Percentiles rank a stretch among this genome's conserved stretches.
Evolutionary conservation across 2,888 invertebrate genomes (phyloP).

Genomic region (Brachypterus glaber): DNA sequence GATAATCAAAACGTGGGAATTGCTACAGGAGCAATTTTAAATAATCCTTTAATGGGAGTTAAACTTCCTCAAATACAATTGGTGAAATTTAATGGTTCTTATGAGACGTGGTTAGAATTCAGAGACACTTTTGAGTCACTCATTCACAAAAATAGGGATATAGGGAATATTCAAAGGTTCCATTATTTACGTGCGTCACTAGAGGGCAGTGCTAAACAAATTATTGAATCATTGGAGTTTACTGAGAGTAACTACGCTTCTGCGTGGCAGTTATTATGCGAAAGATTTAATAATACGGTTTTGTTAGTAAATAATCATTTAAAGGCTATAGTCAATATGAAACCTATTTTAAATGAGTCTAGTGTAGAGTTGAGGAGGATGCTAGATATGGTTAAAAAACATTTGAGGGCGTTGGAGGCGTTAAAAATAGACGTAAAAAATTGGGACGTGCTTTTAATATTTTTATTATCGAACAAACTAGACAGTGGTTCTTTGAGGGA

Average conservation of each 20-base stretch:
- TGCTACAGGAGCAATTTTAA: not conserved
- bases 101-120: slow-evolving; percentile 4
- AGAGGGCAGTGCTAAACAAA: not conserved
- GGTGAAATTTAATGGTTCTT: slow-evolving; percentile 1
- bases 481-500: not conserved
- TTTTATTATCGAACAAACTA: not conserved
- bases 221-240: slow-evolving; percentile 4
- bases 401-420: not conserved
- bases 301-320: slow-evolving; percentile 13
- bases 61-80: not conserved
- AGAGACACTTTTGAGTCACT: slow-evolving; percentile 2
- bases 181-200: slow-evolving; percentile 2
- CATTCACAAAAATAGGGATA: not conserved
- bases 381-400: slow-evolving; percentile 9
- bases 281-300: not conserved
- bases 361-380: slow-evolving; percentile 13
- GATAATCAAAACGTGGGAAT: slow-evolving; percentile 1
- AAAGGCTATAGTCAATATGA: slow-evolving; percentile 14
- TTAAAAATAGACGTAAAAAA: not conserved
- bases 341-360: slow-evolving; percentile 9
- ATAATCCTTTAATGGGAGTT: not conserved
- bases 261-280: not conserved
- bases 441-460: slow-evolving; percentile 2
- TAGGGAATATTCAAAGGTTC: not conserved
- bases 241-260: not conserved